Evolutionary conservation across 2,888 invertebrate species (phyloP), one percentile per base, ranked within the genome.

Genomic region (Watsonalla binaria): DNA sequence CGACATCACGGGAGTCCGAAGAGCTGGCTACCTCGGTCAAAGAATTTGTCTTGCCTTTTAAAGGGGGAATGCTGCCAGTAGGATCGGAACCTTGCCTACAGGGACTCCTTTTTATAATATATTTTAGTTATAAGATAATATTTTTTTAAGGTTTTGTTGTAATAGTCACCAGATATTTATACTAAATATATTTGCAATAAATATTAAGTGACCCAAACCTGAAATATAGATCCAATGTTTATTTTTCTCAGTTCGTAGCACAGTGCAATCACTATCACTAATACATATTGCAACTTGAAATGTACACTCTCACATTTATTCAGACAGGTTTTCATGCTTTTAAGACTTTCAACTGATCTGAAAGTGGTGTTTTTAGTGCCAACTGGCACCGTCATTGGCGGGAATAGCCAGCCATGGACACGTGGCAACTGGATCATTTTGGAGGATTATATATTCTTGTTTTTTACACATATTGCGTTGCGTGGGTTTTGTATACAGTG

Each of bases 371-470:
- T 37, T 5, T 52, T 24, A 52, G 54, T 61, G 64, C 65, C 62
- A 68, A 60, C 63, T 67, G 68, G 60, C 63, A 56, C 11, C 52
- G 54, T 42, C 11, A 42, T 11, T 42, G 45, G 54, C 11, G n/a
- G 54, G 58, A 56, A 50, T 57, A 50, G 52, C 42, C 52, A 56
- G 45, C 53, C 54, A 53, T 37, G 51, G 53, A 47, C 50, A 14
- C 46, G 33, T 49, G 47, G 42, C 52, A 46, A 75, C 78, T 76
- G 67, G 65, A 76, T 64, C 60, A 64, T 70, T 74, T 72, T 72
- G 70, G 73, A 68, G 58, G 72, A 74, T 66, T 52, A 51, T 48
- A 50, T 52, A 45, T 34, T 52, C 4, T 2, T 37, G 37, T 37
- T 8, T 42, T 42, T 42, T 11, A 42, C 42, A 11, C 11, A 42